These are phyloP conservation scores for Melozone crissalis DNA, from an alignment of 2,113 vertebrate species.

Conservation along the genomic window DNA sequence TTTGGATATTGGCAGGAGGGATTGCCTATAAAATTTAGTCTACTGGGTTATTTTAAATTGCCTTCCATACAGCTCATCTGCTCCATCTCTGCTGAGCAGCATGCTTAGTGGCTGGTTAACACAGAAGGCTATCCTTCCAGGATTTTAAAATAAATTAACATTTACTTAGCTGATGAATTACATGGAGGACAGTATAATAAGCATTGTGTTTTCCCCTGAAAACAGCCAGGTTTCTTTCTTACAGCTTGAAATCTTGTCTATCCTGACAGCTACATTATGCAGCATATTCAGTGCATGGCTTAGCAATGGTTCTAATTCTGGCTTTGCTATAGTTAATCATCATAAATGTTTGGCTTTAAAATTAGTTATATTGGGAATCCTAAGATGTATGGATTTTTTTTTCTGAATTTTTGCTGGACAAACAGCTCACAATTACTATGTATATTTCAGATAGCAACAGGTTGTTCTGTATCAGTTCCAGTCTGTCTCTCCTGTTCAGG, in stretches of 20 bases:
- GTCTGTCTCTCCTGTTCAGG: background rate
- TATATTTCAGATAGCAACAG: background rate
- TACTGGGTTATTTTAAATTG: background rate
- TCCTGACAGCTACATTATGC: background rate
- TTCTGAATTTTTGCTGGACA: background rate
- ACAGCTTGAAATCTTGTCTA: background rate
- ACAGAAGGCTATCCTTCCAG: background rate
- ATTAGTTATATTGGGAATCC: background rate
- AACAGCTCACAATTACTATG: background rate
- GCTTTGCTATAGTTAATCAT: background rate
- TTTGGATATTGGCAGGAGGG: background rate
- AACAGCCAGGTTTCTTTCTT: background rate
- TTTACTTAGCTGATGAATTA: background rate
- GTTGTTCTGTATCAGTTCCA: background rate
- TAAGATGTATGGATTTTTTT: background rate
- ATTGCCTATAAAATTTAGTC: background rate
- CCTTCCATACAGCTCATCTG: background rate
- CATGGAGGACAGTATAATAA: background rate
- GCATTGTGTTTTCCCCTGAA: background rate
- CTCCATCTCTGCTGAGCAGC: background rate
- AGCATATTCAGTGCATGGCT: background rate
- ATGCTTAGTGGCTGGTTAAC: background rate
- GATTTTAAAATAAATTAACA: constrained; percentile 9
- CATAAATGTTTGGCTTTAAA: constrained; percentile 11
- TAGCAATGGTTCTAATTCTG: background rate